These are phyloP conservation scores for Astropecten irregularis DNA, from an alignment of 53 echinoderm and acorn worm genomes.

Conservation along the genomic window DNA sequence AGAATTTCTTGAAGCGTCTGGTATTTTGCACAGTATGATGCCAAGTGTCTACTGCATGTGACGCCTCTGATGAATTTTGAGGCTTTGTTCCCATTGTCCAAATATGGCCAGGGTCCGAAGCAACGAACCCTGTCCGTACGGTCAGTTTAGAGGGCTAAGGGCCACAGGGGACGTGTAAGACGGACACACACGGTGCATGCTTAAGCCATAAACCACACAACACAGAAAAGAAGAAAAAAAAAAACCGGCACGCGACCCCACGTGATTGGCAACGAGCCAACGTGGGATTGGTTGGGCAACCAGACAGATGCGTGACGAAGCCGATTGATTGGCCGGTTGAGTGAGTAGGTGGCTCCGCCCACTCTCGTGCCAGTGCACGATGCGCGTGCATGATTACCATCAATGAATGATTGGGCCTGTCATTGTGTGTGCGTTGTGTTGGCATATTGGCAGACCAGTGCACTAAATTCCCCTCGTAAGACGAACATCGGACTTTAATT, in stretches of 20 bases:
- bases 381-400: not conserved
- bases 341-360: conserved; percentile 42
- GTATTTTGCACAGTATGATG: too few relatives aligned
- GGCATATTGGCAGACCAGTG: not conserved
- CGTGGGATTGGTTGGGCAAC: not conserved
- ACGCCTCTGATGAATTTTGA: too few relatives aligned
- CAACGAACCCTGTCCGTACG: not conserved
- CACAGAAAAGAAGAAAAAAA: conserved; percentile 3
- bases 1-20: too few relatives aligned
- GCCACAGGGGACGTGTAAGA: too few relatives aligned
- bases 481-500: not conserved
- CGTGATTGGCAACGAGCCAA: conserved; percentile 52
- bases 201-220: not conserved
- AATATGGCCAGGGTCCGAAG: conserved; percentile 25
- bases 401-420: not conserved
- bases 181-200: too few relatives aligned
- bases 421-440: conserved; percentile 26
- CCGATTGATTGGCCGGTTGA: not conserved
- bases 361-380: conserved; percentile 49
- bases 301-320: not conserved
- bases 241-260: conserved; percentile 49
- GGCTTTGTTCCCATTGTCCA: conserved; percentile 13
- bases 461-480: not conserved
- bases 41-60: too few relatives aligned
- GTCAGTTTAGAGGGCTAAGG: not conserved